Evolutionary conservation across 2,888 invertebrate genomes (phyloP).

Genomic region (Sinopyrophorus schimmeli): DNA sequence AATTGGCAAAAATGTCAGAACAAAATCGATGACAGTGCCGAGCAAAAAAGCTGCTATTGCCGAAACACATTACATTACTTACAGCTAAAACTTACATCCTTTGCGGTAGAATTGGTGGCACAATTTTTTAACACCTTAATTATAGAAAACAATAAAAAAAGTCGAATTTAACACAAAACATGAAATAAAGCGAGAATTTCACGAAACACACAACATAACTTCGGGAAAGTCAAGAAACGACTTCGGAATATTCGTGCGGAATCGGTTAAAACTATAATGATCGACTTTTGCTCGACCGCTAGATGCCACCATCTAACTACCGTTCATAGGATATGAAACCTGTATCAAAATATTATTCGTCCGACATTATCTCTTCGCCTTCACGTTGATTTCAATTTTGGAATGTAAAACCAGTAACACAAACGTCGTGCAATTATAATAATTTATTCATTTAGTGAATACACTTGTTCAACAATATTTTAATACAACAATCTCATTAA

Average conservation of each 20-base stretch:
- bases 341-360: too few species aligned
- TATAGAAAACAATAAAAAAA: constrained; percentile 33
- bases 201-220: constrained; percentile 39
- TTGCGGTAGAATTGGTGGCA: constrained; percentile 9
- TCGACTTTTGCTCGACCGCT: too few species aligned
- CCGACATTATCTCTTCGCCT: constrained; percentile 14
- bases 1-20: constrained; percentile 34
- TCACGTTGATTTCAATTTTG: too few species aligned
- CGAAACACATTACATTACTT: constrained; percentile 24
- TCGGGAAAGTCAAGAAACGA: constrained; percentile 38
- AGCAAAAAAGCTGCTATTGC: constrained; percentile 29
- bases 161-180: constrained; percentile 39
- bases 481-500: too few species aligned
- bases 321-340: constrained; percentile 11
- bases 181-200: constrained; percentile 36
- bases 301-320: too few species aligned
- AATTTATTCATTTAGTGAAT: too few species aligned
- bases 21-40: constrained; percentile 37
- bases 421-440: too few species aligned
- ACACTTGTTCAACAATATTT: too few species aligned
- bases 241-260: constrained; percentile 29
- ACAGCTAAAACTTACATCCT: constrained; percentile 28
- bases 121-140: constrained; percentile 22
- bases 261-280: constrained; percentile 14
- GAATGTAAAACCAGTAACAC: too few species aligned